Percentiles rank a stretch among this genome's conserved stretches.
phyloP scores from a whole-genome alignment of 2,888 invertebrate species.

The Agrochola lychnidis region DNA sequence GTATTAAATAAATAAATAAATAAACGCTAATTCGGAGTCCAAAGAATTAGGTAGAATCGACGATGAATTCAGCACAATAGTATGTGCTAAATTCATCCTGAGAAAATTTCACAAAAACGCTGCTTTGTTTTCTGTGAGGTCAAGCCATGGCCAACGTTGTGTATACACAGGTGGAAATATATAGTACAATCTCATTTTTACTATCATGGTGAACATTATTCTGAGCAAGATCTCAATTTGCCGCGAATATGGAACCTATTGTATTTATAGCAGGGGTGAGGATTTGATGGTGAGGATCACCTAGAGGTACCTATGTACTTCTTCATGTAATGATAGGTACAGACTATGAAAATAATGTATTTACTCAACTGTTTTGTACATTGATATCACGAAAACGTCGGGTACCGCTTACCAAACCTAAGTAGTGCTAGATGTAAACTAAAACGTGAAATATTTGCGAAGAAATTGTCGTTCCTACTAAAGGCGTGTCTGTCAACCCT shows the following conservation, averaged over 20 bases:
- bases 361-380: slow-evolving; percentile 9
- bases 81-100: not conserved
- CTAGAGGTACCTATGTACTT: too few species aligned
- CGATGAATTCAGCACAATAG: not conserved
- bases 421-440: not conserved
- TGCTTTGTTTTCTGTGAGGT: slow-evolving; percentile 12
- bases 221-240: not conserved
- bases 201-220: not conserved
- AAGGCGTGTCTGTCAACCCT: slow-evolving; percentile 20
- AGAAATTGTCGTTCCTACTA: not conserved
- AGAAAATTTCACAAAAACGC: not conserved
- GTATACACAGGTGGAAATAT: slow-evolving; percentile 21
- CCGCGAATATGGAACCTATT: not conserved
- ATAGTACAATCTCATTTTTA: not conserved
- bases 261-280: not conserved
- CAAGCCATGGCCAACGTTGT: slow-evolving; percentile 8
- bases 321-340: too few species aligned
- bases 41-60: not conserved
- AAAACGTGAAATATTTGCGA: not conserved
- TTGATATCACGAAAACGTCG: not conserved
- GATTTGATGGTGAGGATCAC: too few species aligned
- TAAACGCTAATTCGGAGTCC: not conserved
- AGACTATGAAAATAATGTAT: not conserved
- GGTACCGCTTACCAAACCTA: not conserved
- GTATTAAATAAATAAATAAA: too few species aligned